Base-by-base conservation (phyloP, 2,888 invertebrate genomes). In the Gasteruption jaculator region DNA sequence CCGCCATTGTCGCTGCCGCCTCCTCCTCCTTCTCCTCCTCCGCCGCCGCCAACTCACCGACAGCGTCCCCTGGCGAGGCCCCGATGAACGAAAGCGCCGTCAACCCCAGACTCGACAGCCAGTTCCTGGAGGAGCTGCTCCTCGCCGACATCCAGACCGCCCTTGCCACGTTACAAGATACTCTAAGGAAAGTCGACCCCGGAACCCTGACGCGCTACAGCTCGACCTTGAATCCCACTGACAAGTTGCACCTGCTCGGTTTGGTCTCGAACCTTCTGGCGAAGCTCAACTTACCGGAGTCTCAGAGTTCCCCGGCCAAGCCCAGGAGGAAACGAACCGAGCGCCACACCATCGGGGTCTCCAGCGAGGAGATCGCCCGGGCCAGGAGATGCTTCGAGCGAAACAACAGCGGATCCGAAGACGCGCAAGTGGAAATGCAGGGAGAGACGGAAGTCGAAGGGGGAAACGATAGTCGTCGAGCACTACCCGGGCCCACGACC, bases 271-370 rank as follows among this genome's bases (percentile, higher is more conserved):
- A 84, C 8, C 76, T 87, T 2, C 80, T 86, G 58, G 79, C 79
- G 4, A 74, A 76, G 24, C 57, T 77, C 7, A 67, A 66, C 32
- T 56, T 65, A 15, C 65, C 71, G 1, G 64, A 65, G 31, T n/a
- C n/a, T n/a, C n/a, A n/a, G n/a, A n/a, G n/a, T n/a, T n/a, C n/a
- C n/a, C n/a, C n/a, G n/a, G n/a, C 72, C 46, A 71, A 71, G 58
- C 45, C 5, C 7, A 2, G n/a, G 30, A 30, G 30, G 10, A 14
- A 36, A 11, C 14, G 14, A 30, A 8, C n/a, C 38, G 30, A 31
- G 3, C 63, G 53, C 36, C 88, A 91, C 67, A 91, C 91, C 0
- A 86, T 91, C 15, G 89, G 87, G 32, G 90, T 91, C 12, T 87
- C 86, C 25, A 78, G 80, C 30, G 88, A 87, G 63, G 91, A 91